Conservation (phyloP, 2,888 invertebrate species). For the Eremobia ochroleuca region DNA sequence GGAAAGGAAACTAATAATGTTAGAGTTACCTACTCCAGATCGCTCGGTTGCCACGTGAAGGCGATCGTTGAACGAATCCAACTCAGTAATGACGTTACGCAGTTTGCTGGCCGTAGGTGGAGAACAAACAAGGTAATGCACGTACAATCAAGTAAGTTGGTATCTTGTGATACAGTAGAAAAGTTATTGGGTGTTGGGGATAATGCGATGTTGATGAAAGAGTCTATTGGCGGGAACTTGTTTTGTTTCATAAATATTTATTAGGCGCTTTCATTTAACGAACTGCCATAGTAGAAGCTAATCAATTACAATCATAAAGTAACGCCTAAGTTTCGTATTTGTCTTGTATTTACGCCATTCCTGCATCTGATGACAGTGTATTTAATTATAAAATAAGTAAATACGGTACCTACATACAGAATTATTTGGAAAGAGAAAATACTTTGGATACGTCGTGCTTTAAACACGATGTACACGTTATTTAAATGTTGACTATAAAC, state of each 20-base stretch:
- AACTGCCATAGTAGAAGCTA: background rate
- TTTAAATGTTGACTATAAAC: conserved; percentile 1
- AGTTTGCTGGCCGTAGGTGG: conserved; percentile 65
- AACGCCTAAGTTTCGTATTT: background rate
- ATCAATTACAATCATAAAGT: background rate
- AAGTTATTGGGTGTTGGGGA: conserved; percentile 45
- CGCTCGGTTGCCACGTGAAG: conserved; percentile 50
- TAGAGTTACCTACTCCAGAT: conserved; percentile 41
- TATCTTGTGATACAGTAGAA: conserved; percentile 56
- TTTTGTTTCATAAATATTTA: conserved; percentile 26
- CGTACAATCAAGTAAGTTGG: conserved; percentile 66
- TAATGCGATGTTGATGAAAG: conserved; percentile 51
- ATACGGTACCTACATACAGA: background rate
- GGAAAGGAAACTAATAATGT: conserved; percentile 55
- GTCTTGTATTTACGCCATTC: background rate
- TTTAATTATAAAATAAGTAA: background rate
- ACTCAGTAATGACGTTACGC: conserved; percentile 71
- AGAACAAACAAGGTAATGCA: conserved; percentile 65
- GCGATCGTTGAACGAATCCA: conserved; percentile 62
- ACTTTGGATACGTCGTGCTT: background rate
- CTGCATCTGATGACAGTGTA: background rate
- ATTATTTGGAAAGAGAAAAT: background rate
- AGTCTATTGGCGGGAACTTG: conserved; percentile 25
- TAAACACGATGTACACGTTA: background rate
- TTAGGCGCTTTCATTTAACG: conserved; percentile 10